Evolutionary conservation across 2,113 vertebrate species (phyloP).

Genomic region (Lucifuga dentata): DNA sequence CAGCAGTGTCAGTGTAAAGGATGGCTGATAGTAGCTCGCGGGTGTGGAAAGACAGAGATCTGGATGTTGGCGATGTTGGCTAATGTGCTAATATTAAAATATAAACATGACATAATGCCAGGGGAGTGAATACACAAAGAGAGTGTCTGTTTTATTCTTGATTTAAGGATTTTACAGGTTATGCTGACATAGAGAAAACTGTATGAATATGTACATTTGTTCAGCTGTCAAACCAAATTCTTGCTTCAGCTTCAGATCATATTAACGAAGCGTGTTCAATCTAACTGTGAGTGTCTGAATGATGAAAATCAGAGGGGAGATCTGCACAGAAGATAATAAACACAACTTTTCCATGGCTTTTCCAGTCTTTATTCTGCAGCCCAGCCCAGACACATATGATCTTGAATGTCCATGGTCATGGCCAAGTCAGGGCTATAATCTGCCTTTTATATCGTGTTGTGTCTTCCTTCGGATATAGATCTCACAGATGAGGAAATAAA

Average conservation of each 20-base stretch:
- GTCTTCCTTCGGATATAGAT: no score
- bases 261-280: no score
- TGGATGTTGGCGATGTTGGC: slow-evolving; percentile 19
- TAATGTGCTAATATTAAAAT: slow-evolving; percentile 30
- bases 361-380: not conserved
- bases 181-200: slow-evolving; percentile 10
- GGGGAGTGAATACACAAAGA: slow-evolving; percentile 17
- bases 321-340: not conserved
- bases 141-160: slow-evolving; percentile 22
- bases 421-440: not conserved
- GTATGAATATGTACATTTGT: not conserved
- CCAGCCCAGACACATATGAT: not conserved
- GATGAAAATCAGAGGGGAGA: no score
- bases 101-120: slow-evolving; percentile 32
- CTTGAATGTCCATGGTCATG: not conserved
- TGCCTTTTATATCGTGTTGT: slow-evolving; percentile 3
- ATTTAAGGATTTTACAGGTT: slow-evolving; percentile 37
- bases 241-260: no score
- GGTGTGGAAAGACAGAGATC: slow-evolving; percentile 23
- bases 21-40: slow-evolving; percentile 23
- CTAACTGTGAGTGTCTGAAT: no score
- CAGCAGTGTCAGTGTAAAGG: slow-evolving; percentile 45
- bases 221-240: not conserved
- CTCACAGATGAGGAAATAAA: slow-evolving; percentile 7
- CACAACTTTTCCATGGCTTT: not conserved